These are phyloP conservation scores for Myotis myotis DNA, from an alignment of 2,797 vertebrate species.

Conservation along the genomic window DNA sequence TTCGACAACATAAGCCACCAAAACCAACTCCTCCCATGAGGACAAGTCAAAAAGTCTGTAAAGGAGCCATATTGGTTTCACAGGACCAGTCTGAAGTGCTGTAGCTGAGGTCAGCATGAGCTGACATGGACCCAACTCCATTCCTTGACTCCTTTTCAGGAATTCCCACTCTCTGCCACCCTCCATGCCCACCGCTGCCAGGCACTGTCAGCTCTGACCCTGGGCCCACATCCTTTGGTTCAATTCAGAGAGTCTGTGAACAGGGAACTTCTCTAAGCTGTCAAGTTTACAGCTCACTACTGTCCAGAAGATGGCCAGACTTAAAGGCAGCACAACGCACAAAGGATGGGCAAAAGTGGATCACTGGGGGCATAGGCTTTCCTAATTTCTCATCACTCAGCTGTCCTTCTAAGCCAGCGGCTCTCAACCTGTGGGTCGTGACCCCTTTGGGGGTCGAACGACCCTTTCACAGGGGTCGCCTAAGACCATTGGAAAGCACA, in stretches of 20 bases:
- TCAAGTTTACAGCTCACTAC: not conserved
- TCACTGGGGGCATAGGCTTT: not conserved
- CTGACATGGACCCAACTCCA: not conserved
- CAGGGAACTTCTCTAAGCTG: not conserved
- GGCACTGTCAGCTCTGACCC: not conserved
- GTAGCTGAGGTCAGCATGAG: accelerated
- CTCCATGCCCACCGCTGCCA: not conserved
- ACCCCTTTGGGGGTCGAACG: no score
- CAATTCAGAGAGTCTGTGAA: not conserved
- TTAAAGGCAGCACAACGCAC: not conserved
- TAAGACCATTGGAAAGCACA: no score
- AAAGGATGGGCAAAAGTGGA: not conserved
- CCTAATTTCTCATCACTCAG: not conserved
- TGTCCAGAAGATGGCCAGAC: not conserved
- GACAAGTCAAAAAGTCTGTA: not conserved
- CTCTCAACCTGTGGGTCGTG: no score
- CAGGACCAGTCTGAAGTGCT: not conserved
- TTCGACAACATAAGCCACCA: not conserved
- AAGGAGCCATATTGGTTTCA: not conserved
- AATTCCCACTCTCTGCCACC: not conserved
- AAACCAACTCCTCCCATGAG: not conserved
- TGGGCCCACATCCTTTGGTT: not conserved
- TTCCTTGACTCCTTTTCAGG: not conserved
- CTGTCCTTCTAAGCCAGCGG: not conserved
- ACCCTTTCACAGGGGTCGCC: no score